Conservation (phyloP, 1,140 invertebrate genomes). For the Globodera ellingtonae region DNA sequence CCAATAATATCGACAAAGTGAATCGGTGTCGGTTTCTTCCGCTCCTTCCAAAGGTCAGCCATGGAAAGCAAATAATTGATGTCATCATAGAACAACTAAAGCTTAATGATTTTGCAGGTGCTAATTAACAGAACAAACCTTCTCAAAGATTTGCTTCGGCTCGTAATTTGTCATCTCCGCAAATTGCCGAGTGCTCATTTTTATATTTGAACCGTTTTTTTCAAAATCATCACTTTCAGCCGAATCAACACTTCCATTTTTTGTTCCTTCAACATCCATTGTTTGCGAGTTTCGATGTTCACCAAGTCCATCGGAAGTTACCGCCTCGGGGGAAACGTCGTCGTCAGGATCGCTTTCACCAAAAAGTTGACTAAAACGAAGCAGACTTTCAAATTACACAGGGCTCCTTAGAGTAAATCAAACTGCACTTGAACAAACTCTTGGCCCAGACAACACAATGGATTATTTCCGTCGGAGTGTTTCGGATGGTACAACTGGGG, state of each 20-base stretch:
- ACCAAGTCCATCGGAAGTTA: slow-evolving; percentile 73
- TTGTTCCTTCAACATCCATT: slow-evolving; percentile 12
- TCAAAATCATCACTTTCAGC: not conserved
- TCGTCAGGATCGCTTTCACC: slow-evolving; percentile 93
- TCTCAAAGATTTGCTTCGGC: slow-evolving; percentile 72
- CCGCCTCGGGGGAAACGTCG: slow-evolving; percentile 94
- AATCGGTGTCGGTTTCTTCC: slow-evolving; percentile 80
- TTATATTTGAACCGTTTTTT: slow-evolving; percentile 27
- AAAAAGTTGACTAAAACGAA: slow-evolving; percentile 82
- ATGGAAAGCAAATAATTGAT: slow-evolving; percentile 91
- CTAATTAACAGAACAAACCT: slow-evolving; percentile 63
- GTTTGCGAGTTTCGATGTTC: slow-evolving; percentile 19
- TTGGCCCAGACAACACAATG: slow-evolving; percentile 99
- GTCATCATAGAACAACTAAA: slow-evolving; percentile 90
- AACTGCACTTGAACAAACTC: slow-evolving; percentile 87
- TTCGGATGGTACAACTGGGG: slow-evolving; percentile 96
- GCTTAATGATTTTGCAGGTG: not conserved
- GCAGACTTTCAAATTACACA: slow-evolving; percentile 3
- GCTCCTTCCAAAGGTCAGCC: slow-evolving; percentile 89
- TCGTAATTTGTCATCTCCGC: slow-evolving; percentile 82
- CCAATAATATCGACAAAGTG: slow-evolving; percentile 66
- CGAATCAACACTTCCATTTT: slow-evolving; percentile 12
- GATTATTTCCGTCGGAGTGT: slow-evolving; percentile 98
- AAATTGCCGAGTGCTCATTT: slow-evolving; percentile 82
- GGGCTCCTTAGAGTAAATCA: slow-evolving; percentile 54